Evolutionary conservation across 1,140 invertebrate species (phyloP), one percentile per base, ranked within the genome.

Genomic region (Samia ricini): DNA sequence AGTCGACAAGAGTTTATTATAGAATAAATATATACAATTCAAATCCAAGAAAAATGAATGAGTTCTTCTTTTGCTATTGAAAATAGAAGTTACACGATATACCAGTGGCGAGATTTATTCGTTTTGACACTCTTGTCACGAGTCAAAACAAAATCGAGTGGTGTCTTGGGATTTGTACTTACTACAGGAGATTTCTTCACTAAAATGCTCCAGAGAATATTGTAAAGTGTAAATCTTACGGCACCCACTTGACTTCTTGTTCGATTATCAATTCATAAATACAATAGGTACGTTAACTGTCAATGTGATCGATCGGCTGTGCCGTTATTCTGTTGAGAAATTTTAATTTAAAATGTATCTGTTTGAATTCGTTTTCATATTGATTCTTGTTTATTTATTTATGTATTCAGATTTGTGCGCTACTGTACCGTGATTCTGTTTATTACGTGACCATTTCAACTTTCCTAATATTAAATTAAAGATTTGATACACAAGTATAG

Each of bases 71-170:
- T 71, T 62, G 57, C 65, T 55, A 56, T 23, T 21, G 7, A 71
- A 72, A 72, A 61, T 61, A 63, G n/a, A n/a, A 73, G 64, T 69
- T 29, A 63, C 55, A 59, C 52, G 33, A 60, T 56, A 55, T 54
- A 64, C 51, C 76, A 80, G 78, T 74, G 69, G 74, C 68, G 63
- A 64, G 58, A 65, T 76, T 60, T 60, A 63, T 67, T 62, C 56
- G 51, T 70, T 69, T 63, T 77, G 78, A 79, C 77, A 79, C 2
- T 66, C 64, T 79, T 76, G 67, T 71, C 76, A 69, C 79, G 73
- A 84, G 84, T 89, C 86, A 87, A 82, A 89, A 89, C 81, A 88
- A 81, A 85, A 89, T 89, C 80, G 86, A 89, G 79, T 89, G 76
- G 80, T 76, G 76, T 66, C 86, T 83, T 75, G 86, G 83, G 86